A percentile compares a stretch with the other conserved stretches of the same genome.
Evolutionary conservation across 2,113 vertebrate species (phyloP).

Genomic region (Corythornis vintsioides): DNA sequence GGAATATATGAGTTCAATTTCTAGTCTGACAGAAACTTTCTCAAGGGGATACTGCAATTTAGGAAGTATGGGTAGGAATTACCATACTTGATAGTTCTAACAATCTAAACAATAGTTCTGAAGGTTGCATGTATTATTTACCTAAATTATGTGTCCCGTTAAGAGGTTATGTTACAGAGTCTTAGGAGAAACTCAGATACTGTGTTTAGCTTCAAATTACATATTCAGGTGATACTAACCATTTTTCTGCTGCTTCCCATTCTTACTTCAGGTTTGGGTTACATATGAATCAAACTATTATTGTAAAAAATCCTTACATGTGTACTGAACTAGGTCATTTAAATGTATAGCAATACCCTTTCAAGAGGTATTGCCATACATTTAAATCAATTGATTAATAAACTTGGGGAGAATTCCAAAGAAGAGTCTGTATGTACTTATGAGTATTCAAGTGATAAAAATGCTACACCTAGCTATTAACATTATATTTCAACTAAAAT

Average conservation of each 20-base stretch:
- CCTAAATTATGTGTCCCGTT: not conserved
- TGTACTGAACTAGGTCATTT: not conserved
- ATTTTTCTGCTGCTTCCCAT: not conserved
- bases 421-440: not conserved
- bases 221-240: not conserved
- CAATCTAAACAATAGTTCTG: not conserved
- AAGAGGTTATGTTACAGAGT: not conserved
- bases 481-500: not conserved
- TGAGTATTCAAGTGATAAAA: not conserved
- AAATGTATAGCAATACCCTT: not conserved
- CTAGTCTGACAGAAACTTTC: not conserved
- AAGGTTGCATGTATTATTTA: not conserved
- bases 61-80: not conserved
- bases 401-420: not conserved
- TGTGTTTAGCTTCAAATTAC: not conserved
- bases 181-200: not conserved
- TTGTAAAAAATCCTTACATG: not conserved
- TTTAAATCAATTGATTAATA: not conserved
- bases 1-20: not conserved
- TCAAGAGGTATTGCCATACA: not conserved
- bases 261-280: not conserved
- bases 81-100: not conserved
- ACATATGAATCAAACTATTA: fast-evolving
- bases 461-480: not conserved
- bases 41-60: not conserved